Conservation (phyloP, 2,888 invertebrate species). For the Platypus cylindrus region DNA sequence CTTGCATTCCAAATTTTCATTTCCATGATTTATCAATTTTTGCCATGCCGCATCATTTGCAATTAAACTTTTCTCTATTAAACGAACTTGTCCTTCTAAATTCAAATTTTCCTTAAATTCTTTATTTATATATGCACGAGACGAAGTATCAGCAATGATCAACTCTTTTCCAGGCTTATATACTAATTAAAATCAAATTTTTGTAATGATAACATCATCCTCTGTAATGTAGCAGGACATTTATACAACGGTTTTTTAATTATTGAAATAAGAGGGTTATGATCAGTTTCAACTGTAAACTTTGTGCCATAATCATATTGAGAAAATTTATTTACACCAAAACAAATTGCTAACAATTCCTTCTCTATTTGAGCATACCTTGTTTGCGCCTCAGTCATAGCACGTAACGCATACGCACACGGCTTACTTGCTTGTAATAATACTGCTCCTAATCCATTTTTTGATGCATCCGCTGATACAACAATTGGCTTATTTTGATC, state of each 20-base stretch:
- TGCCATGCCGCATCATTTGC: too few relatives aligned
- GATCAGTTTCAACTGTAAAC: slow-evolving; percentile 22
- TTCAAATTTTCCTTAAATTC: slow-evolving; percentile 4
- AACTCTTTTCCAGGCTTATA: slow-evolving; percentile 16
- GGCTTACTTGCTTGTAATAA: slow-evolving; percentile 19
- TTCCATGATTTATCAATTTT: too few relatives aligned
- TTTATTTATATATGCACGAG: slow-evolving; percentile 4
- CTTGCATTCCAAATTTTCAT: too few relatives aligned
- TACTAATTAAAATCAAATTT: slow-evolving; percentile 13
- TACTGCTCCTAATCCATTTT: slow-evolving; percentile 19
- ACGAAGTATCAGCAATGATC: slow-evolving; percentile 8
- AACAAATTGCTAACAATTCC: slow-evolving; percentile 19
- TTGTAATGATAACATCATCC: slow-evolving; percentile 13
- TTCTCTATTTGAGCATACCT: slow-evolving; percentile 23
- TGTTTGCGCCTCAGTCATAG: slow-evolving; percentile 20
- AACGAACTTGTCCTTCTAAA: slow-evolving; percentile 4
- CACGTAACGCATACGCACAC: slow-evolving; percentile 20
- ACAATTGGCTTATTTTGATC: slow-evolving; percentile 12
- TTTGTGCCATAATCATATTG: slow-evolving; percentile 19
- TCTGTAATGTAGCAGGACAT: slow-evolving; percentile 16
- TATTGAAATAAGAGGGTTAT: slow-evolving; percentile 19
- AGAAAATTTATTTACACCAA: slow-evolving; percentile 17
- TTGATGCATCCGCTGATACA: slow-evolving; percentile 20
- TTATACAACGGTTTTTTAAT: slow-evolving; percentile 18
- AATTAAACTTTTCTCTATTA: neutral